phyloP scores from a whole-genome alignment of 2,113 vertebrate species.

The Tretioscincus oriximinensis region DNA sequence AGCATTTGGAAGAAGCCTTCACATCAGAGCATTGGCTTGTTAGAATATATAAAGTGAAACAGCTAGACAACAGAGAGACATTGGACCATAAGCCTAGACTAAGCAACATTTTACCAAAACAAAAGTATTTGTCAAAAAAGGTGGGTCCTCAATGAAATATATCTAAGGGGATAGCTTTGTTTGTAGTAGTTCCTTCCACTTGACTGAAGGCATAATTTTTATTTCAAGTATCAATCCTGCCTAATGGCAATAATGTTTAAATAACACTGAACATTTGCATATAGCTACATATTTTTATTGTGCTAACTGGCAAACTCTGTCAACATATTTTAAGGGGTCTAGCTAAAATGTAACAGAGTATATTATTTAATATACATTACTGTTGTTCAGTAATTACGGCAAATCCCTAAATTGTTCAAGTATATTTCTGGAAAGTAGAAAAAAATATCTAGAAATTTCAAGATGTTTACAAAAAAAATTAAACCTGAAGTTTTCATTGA shows the following conservation, averaged over 20 bases:
- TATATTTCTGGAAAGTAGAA: constrained; percentile 62
- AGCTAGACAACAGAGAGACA: constrained; percentile 89
- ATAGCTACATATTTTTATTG: constrained; percentile 59
- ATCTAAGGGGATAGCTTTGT: neutral
- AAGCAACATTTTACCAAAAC: constrained; percentile 86
- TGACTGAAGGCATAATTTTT: constrained; percentile 48
- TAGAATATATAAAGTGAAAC: constrained; percentile 97
- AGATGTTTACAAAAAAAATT: constrained; percentile 69
- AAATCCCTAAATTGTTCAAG: constrained; percentile 52
- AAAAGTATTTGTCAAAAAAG: constrained; percentile 98
- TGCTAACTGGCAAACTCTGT: constrained; percentile 57
- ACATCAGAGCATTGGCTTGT: constrained; percentile 98
- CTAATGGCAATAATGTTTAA: constrained; percentile 52
- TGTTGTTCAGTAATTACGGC: constrained; percentile 61
- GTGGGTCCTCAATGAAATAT: constrained; percentile 70
- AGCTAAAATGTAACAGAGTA: constrained; percentile 63
- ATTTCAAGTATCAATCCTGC: constrained; percentile 53
- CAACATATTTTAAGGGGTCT: constrained; percentile 39
- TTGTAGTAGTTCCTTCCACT: constrained; percentile 55
- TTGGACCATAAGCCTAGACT: constrained; percentile 89
- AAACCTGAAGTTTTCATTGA: constrained; percentile 66
- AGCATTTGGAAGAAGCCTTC: constrained; percentile 96
- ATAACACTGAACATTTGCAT: constrained; percentile 68
- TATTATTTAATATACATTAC: constrained; percentile 61
- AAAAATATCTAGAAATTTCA: constrained; percentile 60